Conservation (phyloP, 2,113 vertebrate species). For the Plestiodon gilberti region DNA sequence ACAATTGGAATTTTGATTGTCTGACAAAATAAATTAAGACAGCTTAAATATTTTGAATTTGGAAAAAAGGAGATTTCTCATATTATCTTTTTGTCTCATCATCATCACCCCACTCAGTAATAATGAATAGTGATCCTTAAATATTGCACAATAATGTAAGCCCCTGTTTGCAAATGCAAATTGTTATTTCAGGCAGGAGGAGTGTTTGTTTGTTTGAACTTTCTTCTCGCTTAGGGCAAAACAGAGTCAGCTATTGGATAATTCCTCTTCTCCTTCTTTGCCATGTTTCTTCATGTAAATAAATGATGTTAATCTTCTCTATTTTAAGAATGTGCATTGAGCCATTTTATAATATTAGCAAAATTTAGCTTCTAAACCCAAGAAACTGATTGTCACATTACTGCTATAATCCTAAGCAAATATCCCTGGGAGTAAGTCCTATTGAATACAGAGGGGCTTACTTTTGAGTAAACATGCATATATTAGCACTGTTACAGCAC, state of each 20-base stretch:
- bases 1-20: slow-evolving; percentile 80
- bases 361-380: not conserved
- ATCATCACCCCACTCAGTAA: slow-evolving; percentile 21
- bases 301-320: not conserved
- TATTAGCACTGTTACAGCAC: no score
- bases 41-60: slow-evolving; percentile 61
- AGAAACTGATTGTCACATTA: not conserved
- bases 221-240: not conserved
- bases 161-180: slow-evolving; percentile 53
- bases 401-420: not conserved
- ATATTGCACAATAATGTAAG: slow-evolving; percentile 53
- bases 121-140: slow-evolving; percentile 48
- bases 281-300: not conserved
- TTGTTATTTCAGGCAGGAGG: not conserved
- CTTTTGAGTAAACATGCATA: no score
- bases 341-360: not conserved
- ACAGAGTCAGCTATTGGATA: not conserved
- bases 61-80: slow-evolving; percentile 26
- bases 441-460: no score
- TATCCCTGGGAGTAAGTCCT: no score
- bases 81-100: slow-evolving; percentile 33
- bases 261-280: not conserved
- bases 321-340: not conserved
- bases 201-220: not conserved
- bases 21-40: slow-evolving; percentile 76